Conservation (phyloP, 2,888 invertebrate genomes). For the Gandaritis pyraliata region DNA sequence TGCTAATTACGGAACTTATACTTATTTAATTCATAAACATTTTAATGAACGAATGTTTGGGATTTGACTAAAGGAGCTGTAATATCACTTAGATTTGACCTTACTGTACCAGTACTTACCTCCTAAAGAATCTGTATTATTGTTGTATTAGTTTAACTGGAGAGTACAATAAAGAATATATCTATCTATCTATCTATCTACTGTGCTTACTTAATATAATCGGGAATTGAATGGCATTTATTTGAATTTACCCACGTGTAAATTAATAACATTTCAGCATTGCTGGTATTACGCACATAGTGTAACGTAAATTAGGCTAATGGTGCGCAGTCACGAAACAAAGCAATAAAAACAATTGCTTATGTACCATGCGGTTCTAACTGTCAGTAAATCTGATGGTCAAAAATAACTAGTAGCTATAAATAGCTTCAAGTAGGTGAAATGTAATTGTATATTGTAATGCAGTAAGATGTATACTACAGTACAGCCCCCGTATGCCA, state of each 20-base stretch:
- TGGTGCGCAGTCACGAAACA: conserved; percentile 35
- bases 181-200: too few species aligned
- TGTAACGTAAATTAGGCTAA: conserved; percentile 37
- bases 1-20: too few species aligned
- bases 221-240: conserved; percentile 1
- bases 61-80: too few species aligned
- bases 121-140: too few species aligned
- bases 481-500: conserved; percentile 30
- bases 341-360: conserved; percentile 42
- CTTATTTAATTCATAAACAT: too few species aligned
- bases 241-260: conserved; percentile 13
- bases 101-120: too few species aligned
- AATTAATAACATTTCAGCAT: conserved; percentile 35
- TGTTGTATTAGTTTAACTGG: too few species aligned
- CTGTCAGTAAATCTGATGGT: conserved; percentile 35
- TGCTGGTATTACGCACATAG: conserved; percentile 29
- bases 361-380: conserved; percentile 37
- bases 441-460: conserved; percentile 4
- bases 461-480: background rate
- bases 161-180: too few species aligned
- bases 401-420: conserved; percentile 18
- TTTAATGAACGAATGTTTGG: too few species aligned
- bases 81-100: too few species aligned
- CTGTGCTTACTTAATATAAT: background rate
- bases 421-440: conserved; percentile 25